Conservation (phyloP, 2,797 vertebrate species). For the Scleropages formosus region DNA sequence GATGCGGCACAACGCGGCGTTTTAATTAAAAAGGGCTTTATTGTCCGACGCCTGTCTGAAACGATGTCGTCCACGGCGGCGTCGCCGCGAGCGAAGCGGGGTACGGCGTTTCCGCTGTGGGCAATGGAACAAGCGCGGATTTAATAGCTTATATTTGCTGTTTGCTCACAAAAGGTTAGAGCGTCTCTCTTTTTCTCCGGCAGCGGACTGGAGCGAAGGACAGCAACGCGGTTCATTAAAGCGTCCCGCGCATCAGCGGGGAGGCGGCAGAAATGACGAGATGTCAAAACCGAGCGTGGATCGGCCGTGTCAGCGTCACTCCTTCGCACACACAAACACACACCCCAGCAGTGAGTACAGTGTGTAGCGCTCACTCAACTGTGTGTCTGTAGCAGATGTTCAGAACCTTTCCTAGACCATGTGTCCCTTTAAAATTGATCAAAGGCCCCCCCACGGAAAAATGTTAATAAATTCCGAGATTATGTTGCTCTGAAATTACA, state of each 20-base stretch:
- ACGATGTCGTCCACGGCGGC: background rate
- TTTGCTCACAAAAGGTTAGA: background rate
- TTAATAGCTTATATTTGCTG: slow-evolving; percentile 1
- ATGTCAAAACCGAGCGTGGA: background rate
- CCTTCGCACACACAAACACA: background rate
- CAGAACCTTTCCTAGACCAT: too few relatives aligned
- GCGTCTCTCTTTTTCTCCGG: background rate
- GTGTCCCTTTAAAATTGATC: too few relatives aligned
- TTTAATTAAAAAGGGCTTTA: slow-evolving; percentile 25
- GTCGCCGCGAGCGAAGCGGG: background rate
- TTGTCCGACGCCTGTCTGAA: slow-evolving; percentile 3
- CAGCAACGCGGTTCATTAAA: slow-evolving; percentile 4
- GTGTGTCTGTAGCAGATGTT: background rate
- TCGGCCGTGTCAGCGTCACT: background rate
- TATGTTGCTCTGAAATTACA: too few relatives aligned
- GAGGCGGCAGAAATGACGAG: background rate
- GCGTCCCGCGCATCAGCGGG: background rate
- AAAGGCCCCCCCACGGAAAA: too few relatives aligned
- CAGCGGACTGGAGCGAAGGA: background rate
- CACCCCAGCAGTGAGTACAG: background rate
- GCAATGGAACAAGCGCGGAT: background rate
- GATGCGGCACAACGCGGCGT: background rate
- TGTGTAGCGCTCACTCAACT: too few relatives aligned
- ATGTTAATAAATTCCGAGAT: too few relatives aligned
- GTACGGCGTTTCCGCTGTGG: slow-evolving; percentile 7